These are phyloP conservation scores for Cephalopholis sonnerati DNA, from an alignment of 2,113 vertebrate species.

Conservation along the genomic window DNA sequence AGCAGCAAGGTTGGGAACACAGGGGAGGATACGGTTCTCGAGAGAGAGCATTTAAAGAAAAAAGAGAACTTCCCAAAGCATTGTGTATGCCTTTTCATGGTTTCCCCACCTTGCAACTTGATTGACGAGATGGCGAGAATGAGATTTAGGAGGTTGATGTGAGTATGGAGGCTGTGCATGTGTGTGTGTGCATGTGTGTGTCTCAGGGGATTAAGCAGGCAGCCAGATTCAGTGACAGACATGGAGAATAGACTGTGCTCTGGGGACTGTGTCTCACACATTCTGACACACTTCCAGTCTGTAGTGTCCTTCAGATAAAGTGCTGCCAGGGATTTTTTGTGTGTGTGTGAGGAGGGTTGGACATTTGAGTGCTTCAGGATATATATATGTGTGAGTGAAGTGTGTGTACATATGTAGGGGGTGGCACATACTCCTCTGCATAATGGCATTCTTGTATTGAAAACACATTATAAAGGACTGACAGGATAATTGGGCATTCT, in stretches of 20 bases:
- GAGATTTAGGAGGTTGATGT: conserved; percentile 37
- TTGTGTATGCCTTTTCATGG: conserved; percentile 18
- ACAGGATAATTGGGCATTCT: conserved; percentile 17
- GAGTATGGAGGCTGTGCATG: conserved; percentile 5
- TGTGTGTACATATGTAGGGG: conserved; percentile 32
- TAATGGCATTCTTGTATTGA: conserved; percentile 34
- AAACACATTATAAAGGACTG: neutral
- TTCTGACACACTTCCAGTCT: conserved; percentile 76
- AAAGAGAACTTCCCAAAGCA: conserved; percentile 12
- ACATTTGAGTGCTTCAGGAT: conserved; percentile 58
- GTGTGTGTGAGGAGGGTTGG: conserved; percentile 44
- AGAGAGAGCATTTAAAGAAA: conserved; percentile 1
- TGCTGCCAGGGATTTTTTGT: conserved; percentile 49
- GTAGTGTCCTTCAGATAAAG: conserved; percentile 76
- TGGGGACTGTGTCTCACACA: conserved; percentile 77
- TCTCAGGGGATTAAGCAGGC: conserved; percentile 60
- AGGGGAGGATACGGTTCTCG: conserved; percentile 4
- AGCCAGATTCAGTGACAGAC: conserved; percentile 69
- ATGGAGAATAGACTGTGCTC: conserved; percentile 67
- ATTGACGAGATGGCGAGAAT: conserved; percentile 46
- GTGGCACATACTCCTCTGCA: conserved; percentile 3
- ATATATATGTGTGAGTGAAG: conserved; percentile 39
- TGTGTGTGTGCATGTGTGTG: conserved; percentile 15
- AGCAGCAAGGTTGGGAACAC: conserved; percentile 7
- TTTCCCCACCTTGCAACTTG: conserved; percentile 46